A percentile compares a stretch with the other conserved stretches of the same genome.
These are phyloP conservation scores for Seira ritae DNA, from an alignment of 2,888 invertebrate species.

Conservation along the genomic window DNA sequence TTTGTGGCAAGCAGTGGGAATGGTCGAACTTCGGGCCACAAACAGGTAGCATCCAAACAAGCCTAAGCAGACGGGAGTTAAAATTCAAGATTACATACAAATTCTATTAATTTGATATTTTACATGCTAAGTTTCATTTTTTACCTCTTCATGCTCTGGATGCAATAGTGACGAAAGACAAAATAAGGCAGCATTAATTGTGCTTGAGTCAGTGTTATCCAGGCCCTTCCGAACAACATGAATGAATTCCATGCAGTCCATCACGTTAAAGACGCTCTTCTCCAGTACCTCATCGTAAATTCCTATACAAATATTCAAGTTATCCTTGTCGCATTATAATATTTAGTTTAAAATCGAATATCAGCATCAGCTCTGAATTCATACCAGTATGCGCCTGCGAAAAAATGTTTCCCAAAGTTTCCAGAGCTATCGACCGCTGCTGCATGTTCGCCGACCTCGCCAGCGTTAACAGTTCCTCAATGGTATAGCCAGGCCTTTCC, in stretches of 20 bases:
- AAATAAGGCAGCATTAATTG: conserved; percentile 62
- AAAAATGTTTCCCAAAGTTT: conserved; percentile 85
- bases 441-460: conserved; percentile 84
- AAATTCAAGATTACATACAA: too few relatives aligned
- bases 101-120: background rate
- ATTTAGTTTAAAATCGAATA: too few relatives aligned
- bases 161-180: conserved; percentile 66
- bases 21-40: conserved; percentile 63
- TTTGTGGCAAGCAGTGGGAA: conserved; percentile 75
- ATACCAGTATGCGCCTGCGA: conserved; percentile 74
- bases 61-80: too few relatives aligned
- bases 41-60: conserved; percentile 41
- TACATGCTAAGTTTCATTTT: too few relatives aligned
- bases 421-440: conserved; percentile 88
- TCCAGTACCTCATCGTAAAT: conserved; percentile 65
- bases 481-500: conserved; percentile 91
- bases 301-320: conserved; percentile 48
- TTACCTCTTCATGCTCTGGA: conserved; percentile 67
- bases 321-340: background rate
- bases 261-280: conserved; percentile 58
- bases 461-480: conserved; percentile 91
- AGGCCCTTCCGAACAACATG: conserved; percentile 61
- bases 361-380: too few relatives aligned
- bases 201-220: conserved; percentile 60
- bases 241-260: conserved; percentile 67